These are phyloP conservation scores for Diabrotica balteata DNA, from an alignment of 2,888 invertebrate genomes.

Conservation along the genomic window DNA sequence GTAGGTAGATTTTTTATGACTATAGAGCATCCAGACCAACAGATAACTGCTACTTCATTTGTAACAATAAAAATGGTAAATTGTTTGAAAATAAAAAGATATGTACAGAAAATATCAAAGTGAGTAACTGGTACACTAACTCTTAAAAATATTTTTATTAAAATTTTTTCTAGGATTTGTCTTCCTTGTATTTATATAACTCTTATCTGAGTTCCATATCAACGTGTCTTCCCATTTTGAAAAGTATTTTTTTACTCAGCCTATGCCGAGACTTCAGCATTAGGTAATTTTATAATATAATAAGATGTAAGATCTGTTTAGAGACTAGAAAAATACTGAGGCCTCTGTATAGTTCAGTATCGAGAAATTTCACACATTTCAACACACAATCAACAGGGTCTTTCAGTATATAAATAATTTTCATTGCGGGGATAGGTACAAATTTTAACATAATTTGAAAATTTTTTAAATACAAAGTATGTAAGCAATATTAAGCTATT, in stretches of 20 bases:
- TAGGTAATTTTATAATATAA: conserved; percentile 26
- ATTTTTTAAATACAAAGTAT: not conserved
- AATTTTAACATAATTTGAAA: not conserved
- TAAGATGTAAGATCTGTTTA: conserved; percentile 14
- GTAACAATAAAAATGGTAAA: too few species aligned
- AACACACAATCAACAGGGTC: conserved; percentile 27
- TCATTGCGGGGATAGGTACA: not conserved
- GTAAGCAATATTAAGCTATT: too few species aligned
- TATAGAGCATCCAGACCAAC: too few species aligned
- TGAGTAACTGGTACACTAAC: too few species aligned
- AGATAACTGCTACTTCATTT: too few species aligned
- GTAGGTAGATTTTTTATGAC: too few species aligned
- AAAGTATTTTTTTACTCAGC: conserved; percentile 35
- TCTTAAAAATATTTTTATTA: conserved; percentile 9
- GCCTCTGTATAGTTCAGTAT: conserved; percentile 27
- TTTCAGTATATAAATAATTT: conserved; percentile 17
- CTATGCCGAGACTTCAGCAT: conserved; percentile 31
- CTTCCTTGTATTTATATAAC: conserved; percentile 51
- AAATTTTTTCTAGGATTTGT: conserved; percentile 46
- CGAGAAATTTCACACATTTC: conserved; percentile 27
- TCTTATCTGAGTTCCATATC: conserved; percentile 51
- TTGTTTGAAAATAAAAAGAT: too few species aligned
- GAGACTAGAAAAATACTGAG: conserved; percentile 24
- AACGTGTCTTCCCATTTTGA: conserved; percentile 50
- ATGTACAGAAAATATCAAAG: too few species aligned